Evolutionary conservation across 2,113 vertebrate species (phyloP).

Genomic region (Xenopus borealis): DNA sequence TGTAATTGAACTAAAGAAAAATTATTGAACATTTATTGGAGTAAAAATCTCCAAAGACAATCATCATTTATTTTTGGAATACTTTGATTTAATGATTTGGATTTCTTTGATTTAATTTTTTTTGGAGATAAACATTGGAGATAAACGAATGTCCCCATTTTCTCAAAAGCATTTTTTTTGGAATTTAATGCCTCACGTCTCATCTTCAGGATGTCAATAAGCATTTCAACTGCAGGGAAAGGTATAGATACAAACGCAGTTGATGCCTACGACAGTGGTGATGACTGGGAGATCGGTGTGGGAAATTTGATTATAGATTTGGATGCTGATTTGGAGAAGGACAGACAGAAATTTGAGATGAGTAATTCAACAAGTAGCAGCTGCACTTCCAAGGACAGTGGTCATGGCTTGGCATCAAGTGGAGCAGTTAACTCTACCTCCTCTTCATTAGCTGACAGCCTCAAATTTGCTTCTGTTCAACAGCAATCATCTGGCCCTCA

Average conservation of each 20-base stretch:
- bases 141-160: constrained; percentile 81
- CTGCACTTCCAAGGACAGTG: constrained; percentile 78
- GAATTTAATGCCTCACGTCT: constrained; percentile 74
- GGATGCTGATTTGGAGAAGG: constrained; percentile 91
- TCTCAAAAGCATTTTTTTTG: constrained; percentile 72
- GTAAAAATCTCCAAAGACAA: constrained; percentile 18
- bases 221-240: constrained; percentile 76
- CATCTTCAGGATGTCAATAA: constrained; percentile 85
- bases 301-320: constrained; percentile 88
- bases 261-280: constrained; percentile 83
- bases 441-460: constrained; percentile 81
- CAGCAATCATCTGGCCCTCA: constrained; percentile 78
- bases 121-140: constrained; percentile 55
- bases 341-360: constrained; percentile 93
- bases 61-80: constrained; percentile 9
- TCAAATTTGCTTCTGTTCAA: constrained; percentile 78
- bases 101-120: constrained; percentile 44
- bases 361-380: constrained; percentile 77
- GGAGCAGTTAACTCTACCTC: constrained; percentile 74
- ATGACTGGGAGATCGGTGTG: constrained; percentile 85
- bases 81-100: constrained; percentile 1
- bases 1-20: constrained; percentile 34
- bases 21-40: constrained; percentile 22
- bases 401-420: constrained; percentile 71
- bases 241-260: constrained; percentile 80